These are phyloP conservation scores for Tretioscincus oriximinensis DNA, from an alignment of 2,113 vertebrate species.

Conservation along the genomic window DNA sequence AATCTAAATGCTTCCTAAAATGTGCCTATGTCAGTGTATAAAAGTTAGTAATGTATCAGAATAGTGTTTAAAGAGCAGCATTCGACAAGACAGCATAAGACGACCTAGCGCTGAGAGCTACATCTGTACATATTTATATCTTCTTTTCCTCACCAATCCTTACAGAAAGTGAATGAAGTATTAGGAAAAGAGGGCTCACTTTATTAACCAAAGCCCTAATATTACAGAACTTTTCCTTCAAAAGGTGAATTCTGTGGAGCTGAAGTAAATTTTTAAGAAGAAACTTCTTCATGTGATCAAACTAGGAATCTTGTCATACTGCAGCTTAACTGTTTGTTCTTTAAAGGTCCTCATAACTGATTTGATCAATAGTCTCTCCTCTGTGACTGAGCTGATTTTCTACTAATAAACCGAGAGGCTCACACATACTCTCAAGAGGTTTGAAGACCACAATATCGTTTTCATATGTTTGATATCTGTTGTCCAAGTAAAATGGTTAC, in stretches of 20 bases:
- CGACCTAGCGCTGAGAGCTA: conserved; percentile 61
- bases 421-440: neutral
- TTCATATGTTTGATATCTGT: neutral
- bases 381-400: neutral
- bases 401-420: neutral
- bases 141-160: conserved; percentile 36
- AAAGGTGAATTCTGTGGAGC: neutral
- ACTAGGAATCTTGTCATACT: conserved; percentile 34
- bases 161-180: conserved; percentile 50
- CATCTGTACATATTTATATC: conserved; percentile 65
- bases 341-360: neutral
- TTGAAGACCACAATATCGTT: conserved; percentile 13
- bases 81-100: conserved; percentile 63
- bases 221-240: conserved; percentile 30
- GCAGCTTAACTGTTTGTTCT: neutral
- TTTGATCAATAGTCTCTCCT: neutral
- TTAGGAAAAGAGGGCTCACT: conserved; percentile 34
- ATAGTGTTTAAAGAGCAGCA: conserved; percentile 58
- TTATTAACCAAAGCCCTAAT: conserved; percentile 9
- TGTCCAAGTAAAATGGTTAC: neutral
- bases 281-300: neutral
- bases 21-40: conserved; percentile 65
- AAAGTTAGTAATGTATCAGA: conserved; percentile 61
- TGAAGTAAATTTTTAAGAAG: conserved; percentile 5
- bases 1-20: conserved; percentile 71